Conservation (phyloP, 2,888 invertebrate genomes). For the Dione vanillae region DNA sequence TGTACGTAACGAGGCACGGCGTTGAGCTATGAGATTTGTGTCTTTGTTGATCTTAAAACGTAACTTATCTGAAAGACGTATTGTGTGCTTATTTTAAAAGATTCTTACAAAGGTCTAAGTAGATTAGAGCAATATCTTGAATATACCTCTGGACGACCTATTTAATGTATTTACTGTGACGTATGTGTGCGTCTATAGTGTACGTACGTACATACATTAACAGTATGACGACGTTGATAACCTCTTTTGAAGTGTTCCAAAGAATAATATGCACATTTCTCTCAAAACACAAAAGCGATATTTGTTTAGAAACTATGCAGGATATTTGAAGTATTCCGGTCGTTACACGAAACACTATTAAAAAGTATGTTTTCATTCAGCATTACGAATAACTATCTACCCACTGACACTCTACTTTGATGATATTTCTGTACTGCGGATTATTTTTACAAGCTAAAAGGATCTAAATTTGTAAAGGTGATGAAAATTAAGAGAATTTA, state of each 20-base stretch:
- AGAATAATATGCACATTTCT: constrained; percentile 16
- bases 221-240: constrained; percentile 11
- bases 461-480: constrained; percentile 12
- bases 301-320: constrained; percentile 3
- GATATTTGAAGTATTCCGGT: constrained; percentile 14
- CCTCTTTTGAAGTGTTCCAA: constrained; percentile 16
- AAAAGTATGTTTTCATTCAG: constrained; percentile 29
- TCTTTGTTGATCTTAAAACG: too few species aligned
- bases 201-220: not conserved
- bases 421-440: constrained; percentile 25
- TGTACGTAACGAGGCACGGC: too few species aligned
- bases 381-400: constrained; percentile 20
- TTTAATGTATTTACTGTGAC: constrained; percentile 3
- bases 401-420: constrained; percentile 32
- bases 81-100: not conserved
- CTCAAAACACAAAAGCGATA: constrained; percentile 9
- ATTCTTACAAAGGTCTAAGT: too few species aligned
- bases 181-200: not conserved
- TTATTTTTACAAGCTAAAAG: constrained; percentile 26
- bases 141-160: not conserved
- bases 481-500: too few species aligned
- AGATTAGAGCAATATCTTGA: not conserved
- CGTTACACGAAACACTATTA: constrained; percentile 26
- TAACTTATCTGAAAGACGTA: too few species aligned
- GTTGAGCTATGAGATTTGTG: too few species aligned